phyloP scores from a whole-genome alignment of 1,140 invertebrate species.

The roundworm (Caenorhabditis elegans) region WBcel235 BX284602.5:14418501-14419000 shows the following conservation, averaged over 20 bases:
- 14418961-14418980: slow-evolving; percentile 47
- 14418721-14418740: slow-evolving; percentile 50
- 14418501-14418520: slow-evolving; percentile 94
- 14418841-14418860: slow-evolving; percentile 52
- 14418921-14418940: slow-evolving; percentile 76
- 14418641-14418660: slow-evolving; percentile 71
- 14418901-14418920: slow-evolving; percentile 75
- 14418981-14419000: too few species aligned
- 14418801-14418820: slow-evolving; percentile 80
- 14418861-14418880: slow-evolving; percentile 67
- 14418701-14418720: slow-evolving; percentile 75
- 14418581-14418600: slow-evolving; percentile 95
- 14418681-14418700: slow-evolving; percentile 94
- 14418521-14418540: slow-evolving; percentile 86
- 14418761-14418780: slow-evolving; percentile 83
- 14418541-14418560: slow-evolving; percentile 88
- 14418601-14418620: slow-evolving; percentile 79
- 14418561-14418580: slow-evolving; percentile 96
- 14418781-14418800: slow-evolving; percentile 85
- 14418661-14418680: slow-evolving; percentile 85
- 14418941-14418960: slow-evolving; percentile 52
- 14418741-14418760: slow-evolving; percentile 91
- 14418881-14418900: slow-evolving; percentile 66
- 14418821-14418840: slow-evolving; percentile 79
- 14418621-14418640: slow-evolving; percentile 82